Percentiles rank a stretch among this genome's conserved stretches.
phyloP scores from a whole-genome alignment of 2,113 vertebrate species.

The Oophaga pumilio region DNA sequence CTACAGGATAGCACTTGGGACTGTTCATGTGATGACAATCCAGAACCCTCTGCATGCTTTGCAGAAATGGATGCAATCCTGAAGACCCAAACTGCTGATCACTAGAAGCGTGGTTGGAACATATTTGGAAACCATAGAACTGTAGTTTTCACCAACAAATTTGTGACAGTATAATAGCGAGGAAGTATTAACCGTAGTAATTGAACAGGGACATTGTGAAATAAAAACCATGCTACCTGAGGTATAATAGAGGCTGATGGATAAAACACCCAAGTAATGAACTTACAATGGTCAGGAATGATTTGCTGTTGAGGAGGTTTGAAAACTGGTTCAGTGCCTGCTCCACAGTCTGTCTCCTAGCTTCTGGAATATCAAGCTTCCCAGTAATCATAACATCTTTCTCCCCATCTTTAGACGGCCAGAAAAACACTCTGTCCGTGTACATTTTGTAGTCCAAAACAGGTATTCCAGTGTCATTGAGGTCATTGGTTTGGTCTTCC shows the following conservation, averaged over 20 bases:
- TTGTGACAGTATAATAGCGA: background rate
- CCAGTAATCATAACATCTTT: constrained; percentile 92
- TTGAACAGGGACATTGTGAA: background rate
- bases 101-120: background rate
- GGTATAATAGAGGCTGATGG: background rate
- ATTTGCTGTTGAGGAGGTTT: constrained; percentile 96
- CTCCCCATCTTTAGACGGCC: constrained; percentile 89
- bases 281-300: constrained; percentile 92
- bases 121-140: background rate
- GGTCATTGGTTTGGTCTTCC: constrained; percentile 94
- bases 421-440: constrained; percentile 92
- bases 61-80: background rate
- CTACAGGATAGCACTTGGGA: background rate
- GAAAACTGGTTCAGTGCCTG: constrained; percentile 95
- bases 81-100: background rate
- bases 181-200: background rate
- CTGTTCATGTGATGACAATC: background rate
- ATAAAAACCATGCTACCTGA: background rate
- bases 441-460: constrained; percentile 95
- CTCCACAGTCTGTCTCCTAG: constrained; percentile 79
- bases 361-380: constrained; percentile 85
- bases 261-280: background rate
- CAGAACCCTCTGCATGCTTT: background rate
- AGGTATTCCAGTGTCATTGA: constrained; percentile 90
- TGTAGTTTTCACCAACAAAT: background rate